Evolutionary conservation across 2,113 vertebrate genomes (phyloP).

Genomic region (Rynchops niger): DNA sequence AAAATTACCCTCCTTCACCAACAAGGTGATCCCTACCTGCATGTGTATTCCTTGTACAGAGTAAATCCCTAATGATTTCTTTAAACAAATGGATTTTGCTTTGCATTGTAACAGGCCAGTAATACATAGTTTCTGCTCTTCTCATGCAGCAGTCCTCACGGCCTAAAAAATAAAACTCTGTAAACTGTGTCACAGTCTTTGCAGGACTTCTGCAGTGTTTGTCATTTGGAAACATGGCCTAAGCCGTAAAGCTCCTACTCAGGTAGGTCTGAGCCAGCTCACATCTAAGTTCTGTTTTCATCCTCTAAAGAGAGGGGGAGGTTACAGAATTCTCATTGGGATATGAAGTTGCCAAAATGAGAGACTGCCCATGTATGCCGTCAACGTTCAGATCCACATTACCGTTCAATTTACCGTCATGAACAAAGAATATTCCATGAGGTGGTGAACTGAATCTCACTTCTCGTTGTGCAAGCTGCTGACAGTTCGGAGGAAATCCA

Average conservation of each 20-base stretch:
- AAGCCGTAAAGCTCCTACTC: not conserved
- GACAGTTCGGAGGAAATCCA: conserved; percentile 78
- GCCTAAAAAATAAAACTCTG: not conserved
- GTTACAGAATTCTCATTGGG: not conserved
- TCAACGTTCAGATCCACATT: not conserved
- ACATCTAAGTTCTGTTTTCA: not conserved
- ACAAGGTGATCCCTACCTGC: not conserved
- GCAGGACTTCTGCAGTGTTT: not conserved
- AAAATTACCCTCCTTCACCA: not conserved
- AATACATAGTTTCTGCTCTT: not conserved
- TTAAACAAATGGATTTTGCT: not conserved
- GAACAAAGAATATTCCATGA: not conserved
- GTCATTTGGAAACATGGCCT: not conserved
- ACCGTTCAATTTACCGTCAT: not conserved
- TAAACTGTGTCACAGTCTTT: not conserved
- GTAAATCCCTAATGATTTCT: not conserved
- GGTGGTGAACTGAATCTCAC: not conserved
- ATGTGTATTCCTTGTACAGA: not conserved
- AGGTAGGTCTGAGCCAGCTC: not conserved
- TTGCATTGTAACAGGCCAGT: not conserved
- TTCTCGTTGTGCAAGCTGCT: conserved; percentile 19
- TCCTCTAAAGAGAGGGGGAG: not conserved
- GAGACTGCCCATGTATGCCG: not conserved
- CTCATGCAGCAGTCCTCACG: not conserved
- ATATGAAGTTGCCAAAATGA: not conserved